Evolutionary conservation across 2,888 invertebrate species (phyloP).

Genomic region (Coenonympha arcania): DNA sequence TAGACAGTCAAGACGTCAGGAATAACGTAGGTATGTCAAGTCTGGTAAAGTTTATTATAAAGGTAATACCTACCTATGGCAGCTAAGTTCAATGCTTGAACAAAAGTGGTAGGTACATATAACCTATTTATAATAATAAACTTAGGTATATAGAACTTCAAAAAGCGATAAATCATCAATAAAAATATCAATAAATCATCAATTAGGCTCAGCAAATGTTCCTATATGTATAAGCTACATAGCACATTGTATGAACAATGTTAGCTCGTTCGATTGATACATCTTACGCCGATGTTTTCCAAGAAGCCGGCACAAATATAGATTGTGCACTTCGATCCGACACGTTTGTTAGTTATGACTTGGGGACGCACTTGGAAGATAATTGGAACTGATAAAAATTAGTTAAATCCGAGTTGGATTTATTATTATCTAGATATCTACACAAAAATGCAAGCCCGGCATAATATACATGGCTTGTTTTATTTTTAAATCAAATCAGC

Average conservation of each 20-base stretch:
- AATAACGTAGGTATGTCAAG: too few species aligned
- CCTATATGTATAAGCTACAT: too few species aligned
- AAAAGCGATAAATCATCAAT: too few species aligned
- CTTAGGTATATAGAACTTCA: too few species aligned
- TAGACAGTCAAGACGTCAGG: too few species aligned
- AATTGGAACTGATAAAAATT: background rate
- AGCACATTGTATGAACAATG: constrained; percentile 4
- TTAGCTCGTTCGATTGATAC: constrained; percentile 40
- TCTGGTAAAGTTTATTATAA: too few species aligned
- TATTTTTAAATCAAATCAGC: too few species aligned
- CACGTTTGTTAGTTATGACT: constrained; percentile 36
- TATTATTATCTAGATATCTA: background rate
- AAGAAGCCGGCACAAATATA: constrained; percentile 30
- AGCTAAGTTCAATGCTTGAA: too few species aligned
- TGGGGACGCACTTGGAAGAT: constrained; percentile 23
- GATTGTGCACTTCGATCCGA: constrained; percentile 34
- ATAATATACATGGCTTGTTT: too few species aligned
- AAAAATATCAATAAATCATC: background rate
- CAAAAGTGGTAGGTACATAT: too few species aligned
- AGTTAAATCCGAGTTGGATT: background rate
- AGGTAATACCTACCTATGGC: too few species aligned
- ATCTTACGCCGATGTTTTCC: constrained; percentile 44
- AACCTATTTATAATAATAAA: too few species aligned
- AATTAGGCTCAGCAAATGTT: constrained; percentile 2
- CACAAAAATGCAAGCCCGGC: background rate